Evolutionary conservation across 2,888 invertebrate genomes (phyloP).

Genomic region (Malachius bipustulatus): DNA sequence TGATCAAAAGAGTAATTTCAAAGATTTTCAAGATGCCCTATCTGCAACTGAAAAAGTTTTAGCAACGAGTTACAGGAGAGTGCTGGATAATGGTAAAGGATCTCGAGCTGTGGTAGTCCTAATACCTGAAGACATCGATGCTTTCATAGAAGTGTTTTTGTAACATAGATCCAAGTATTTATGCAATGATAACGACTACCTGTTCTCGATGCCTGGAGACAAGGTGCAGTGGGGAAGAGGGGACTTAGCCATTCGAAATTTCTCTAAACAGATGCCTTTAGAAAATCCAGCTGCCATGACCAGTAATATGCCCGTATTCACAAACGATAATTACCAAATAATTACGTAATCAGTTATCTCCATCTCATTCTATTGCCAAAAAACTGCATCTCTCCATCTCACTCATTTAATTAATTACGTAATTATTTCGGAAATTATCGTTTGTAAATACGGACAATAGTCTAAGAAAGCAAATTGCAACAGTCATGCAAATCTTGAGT

Average conservation of each 20-base stretch:
- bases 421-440: no score
- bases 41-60: conserved; percentile 19
- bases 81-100: conserved; percentile 9
- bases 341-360: no score
- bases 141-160: conserved; percentile 2
- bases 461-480: conserved; percentile 22
- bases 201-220: background rate
- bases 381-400: no score
- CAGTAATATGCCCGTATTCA: no score
- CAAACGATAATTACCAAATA: no score
- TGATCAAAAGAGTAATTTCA: conserved; percentile 13
- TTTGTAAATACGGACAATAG: no score
- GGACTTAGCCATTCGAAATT: no score
- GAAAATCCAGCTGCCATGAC: no score
- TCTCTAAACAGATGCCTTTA: no score
- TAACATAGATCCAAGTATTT: conserved; percentile 1
- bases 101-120: conserved; percentile 9
- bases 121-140: background rate
- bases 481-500: conserved; percentile 14
- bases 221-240: conserved; percentile 3
- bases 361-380: no score
- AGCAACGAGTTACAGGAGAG: conserved; percentile 7
- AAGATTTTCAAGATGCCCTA: conserved; percentile 17
- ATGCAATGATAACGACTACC: conserved; percentile 2
- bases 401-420: no score